Evolutionary conservation across 2,888 invertebrate species (phyloP).

Genomic region (Galerucella calmariensis): DNA sequence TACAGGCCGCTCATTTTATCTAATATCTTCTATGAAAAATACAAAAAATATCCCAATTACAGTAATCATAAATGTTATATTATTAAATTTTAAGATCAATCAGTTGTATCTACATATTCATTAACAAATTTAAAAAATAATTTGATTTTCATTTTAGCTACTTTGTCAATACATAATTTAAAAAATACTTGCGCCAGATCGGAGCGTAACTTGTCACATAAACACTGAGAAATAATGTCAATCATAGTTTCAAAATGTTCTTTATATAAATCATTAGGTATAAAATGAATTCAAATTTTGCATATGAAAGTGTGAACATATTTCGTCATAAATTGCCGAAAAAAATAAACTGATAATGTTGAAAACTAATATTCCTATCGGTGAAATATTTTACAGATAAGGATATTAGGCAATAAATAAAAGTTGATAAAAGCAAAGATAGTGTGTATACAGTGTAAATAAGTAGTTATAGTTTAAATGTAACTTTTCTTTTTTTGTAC

Average conservation of each 20-base stretch:
- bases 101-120: too few relatives aligned
- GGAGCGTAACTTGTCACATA: too few relatives aligned
- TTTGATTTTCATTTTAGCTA: neutral
- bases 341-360: neutral
- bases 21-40: neutral
- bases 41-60: slow-evolving; percentile 5
- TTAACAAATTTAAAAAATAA: neutral
- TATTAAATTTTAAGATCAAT: too few relatives aligned
- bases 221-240: neutral
- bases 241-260: neutral
- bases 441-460: neutral
- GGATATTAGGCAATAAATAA: neutral
- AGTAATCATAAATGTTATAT: neutral
- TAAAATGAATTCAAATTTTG: neutral
- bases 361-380: neutral
- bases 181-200: too few relatives aligned
- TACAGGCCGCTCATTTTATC: neutral
- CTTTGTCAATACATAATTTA: neutral
- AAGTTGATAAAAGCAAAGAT: neutral
- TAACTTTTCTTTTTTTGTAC: too few relatives aligned
- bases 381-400: neutral
- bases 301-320: neutral
- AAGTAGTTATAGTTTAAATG: neutral
- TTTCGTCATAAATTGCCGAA: neutral
- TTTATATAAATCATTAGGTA: neutral